Conservation (phyloP, 2,888 invertebrate species). For the Thymelicus acteon region DNA sequence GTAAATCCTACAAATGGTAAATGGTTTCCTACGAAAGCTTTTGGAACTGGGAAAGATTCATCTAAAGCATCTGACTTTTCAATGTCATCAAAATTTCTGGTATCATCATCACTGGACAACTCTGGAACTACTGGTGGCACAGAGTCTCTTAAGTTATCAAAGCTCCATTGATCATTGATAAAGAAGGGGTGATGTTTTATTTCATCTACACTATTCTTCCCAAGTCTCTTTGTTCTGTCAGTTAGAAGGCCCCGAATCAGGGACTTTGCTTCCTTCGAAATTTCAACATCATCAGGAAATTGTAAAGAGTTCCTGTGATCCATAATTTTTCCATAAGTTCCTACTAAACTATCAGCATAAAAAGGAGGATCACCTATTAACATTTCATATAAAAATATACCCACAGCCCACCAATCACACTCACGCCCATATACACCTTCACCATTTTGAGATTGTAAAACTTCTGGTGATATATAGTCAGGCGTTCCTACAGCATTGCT, state of each 20-base stretch:
- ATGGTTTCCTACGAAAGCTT: constrained; percentile 99
- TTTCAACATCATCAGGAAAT: constrained; percentile 97
- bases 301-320: constrained; percentile 97
- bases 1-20: constrained; percentile 99
- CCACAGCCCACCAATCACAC: constrained; percentile 99
- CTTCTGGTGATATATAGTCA: constrained; percentile 99
- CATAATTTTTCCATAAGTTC: constrained; percentile 99
- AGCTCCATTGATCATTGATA: constrained; percentile 98
- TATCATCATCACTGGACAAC: constrained; percentile 97
- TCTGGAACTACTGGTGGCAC: constrained; percentile 99
- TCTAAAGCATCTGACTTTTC: constrained; percentile 97
- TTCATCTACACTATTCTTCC: constrained; percentile 96
- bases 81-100: constrained; percentile 99
- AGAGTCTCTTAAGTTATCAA: constrained; percentile 96
- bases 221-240: constrained; percentile 94
- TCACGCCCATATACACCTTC: constrained; percentile 98
- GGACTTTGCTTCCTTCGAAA: constrained; percentile 93
- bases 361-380: constrained; percentile 99
- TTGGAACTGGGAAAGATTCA: constrained; percentile 97
- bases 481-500: constrained; percentile 99
- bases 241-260: constrained; percentile 97
- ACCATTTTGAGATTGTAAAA: constrained; percentile 97
- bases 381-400: constrained; percentile 99
- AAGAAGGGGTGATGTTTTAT: constrained; percentile 98
- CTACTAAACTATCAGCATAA: constrained; percentile 98